These are phyloP conservation scores for Microcebus murinus DNA, from an alignment of 2,113 vertebrate genomes.

Conservation along the genomic window DNA sequence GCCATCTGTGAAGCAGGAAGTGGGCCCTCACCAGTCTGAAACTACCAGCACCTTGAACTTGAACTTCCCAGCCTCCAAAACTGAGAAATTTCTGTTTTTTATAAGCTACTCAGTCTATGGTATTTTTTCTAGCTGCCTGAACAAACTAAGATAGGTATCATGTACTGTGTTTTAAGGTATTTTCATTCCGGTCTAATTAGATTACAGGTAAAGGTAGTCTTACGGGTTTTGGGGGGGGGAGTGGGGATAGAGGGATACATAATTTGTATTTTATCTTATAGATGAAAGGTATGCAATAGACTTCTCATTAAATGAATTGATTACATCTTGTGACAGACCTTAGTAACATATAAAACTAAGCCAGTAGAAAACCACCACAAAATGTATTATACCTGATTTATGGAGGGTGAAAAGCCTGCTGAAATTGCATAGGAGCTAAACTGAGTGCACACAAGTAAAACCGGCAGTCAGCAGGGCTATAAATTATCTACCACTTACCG, in stretches of 20 bases:
- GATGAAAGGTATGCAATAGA: neutral
- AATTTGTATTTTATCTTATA: neutral
- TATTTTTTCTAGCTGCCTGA: neutral
- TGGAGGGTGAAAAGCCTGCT: neutral
- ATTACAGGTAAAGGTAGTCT: neutral
- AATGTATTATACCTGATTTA: neutral
- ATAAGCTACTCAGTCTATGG: neutral
- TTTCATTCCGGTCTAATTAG: neutral
- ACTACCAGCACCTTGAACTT: neutral
- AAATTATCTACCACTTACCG: slow-evolving; percentile 77
- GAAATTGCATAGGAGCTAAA: neutral
- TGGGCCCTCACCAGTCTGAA: neutral
- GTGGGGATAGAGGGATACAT: neutral
- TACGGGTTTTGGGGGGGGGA: neutral
- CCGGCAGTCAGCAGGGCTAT: neutral
- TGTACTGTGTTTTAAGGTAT: neutral
- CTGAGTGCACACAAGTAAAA: neutral
- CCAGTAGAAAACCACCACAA: neutral
- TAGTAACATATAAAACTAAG: neutral
- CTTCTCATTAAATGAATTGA: neutral
- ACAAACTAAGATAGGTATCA: neutral
- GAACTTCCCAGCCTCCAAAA: neutral
- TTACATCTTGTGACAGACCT: neutral
- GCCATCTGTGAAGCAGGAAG: neutral
- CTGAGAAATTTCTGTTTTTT: neutral